phyloP scores from a whole-genome alignment of 1,140 invertebrate species.

The Ceratina australensis region DNA sequence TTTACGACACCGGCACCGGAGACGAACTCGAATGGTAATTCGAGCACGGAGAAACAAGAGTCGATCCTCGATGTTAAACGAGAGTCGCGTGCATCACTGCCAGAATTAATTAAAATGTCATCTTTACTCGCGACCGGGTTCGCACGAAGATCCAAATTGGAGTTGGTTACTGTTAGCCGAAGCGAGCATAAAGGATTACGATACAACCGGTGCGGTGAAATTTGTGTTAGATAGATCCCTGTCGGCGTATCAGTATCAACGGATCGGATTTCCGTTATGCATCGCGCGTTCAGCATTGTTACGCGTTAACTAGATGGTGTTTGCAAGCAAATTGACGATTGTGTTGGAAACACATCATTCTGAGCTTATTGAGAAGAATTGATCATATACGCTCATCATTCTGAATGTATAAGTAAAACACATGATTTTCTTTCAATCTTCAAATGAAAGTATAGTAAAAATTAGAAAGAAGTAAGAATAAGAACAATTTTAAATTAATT shows the following conservation, averaged over 20 bases:
- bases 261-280: neutral
- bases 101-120: slow-evolving; percentile 30
- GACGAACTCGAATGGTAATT: slow-evolving; percentile 15
- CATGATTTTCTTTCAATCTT: too few species aligned
- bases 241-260: neutral
- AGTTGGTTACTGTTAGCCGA: neutral
- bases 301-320: neutral
- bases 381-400: slow-evolving; percentile 21
- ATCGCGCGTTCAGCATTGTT: too few species aligned
- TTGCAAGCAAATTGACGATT: neutral
- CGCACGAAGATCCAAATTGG: neutral
- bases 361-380: neutral
- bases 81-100: slow-evolving; percentile 24
- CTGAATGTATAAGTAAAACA: too few species aligned
- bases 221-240: too few species aligned
- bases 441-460: too few species aligned
- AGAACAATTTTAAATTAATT: too few species aligned
- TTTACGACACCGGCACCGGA: slow-evolving; percentile 17
- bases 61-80: slow-evolving; percentile 24
- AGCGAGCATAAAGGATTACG: too few species aligned
- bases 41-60: slow-evolving; percentile 19
- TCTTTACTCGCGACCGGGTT: neutral
- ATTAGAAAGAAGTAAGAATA: too few species aligned
- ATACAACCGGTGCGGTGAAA: neutral
- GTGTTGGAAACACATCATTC: slow-evolving; percentile 22